Evolutionary conservation across 2,888 invertebrate genomes (phyloP).

Genomic region (Troides aeacus): DNA sequence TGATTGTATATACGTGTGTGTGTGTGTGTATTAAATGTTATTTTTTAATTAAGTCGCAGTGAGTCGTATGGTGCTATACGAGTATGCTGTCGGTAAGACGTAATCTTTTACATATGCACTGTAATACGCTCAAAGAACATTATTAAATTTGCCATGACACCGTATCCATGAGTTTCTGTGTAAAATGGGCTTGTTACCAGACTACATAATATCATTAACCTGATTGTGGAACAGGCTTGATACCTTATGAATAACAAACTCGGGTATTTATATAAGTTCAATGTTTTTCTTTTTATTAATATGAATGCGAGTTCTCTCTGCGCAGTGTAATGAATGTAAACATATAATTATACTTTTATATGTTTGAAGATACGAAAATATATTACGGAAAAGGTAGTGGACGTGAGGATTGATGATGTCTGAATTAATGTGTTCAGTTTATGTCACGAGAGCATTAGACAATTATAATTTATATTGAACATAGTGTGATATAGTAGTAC

Average conservation of each 20-base stretch:
- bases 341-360: background rate
- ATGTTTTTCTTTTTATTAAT: background rate
- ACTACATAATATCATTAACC: conserved; percentile 4
- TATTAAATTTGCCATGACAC: conserved; percentile 19
- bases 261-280: background rate
- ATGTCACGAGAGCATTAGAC: too few species aligned
- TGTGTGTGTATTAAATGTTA: background rate
- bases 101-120: conserved; percentile 9
- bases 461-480: too few species aligned
- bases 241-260: background rate
- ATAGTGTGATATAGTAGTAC: too few species aligned
- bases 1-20: too few species aligned
- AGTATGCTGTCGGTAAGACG: background rate
- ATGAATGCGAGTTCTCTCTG: background rate
- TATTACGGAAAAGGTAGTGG: too few species aligned
- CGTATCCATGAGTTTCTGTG: conserved; percentile 4
- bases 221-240: conserved; percentile 5
- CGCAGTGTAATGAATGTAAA: background rate
- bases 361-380: too few species aligned
- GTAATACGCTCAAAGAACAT: conserved; percentile 6
- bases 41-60: background rate
- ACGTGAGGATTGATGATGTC: too few species aligned
- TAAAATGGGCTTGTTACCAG: background rate
- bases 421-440: too few species aligned
- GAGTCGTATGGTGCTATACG: background rate